Conservation (phyloP, 1,140 invertebrate species). For the Chionoecetes opilio region DNA sequence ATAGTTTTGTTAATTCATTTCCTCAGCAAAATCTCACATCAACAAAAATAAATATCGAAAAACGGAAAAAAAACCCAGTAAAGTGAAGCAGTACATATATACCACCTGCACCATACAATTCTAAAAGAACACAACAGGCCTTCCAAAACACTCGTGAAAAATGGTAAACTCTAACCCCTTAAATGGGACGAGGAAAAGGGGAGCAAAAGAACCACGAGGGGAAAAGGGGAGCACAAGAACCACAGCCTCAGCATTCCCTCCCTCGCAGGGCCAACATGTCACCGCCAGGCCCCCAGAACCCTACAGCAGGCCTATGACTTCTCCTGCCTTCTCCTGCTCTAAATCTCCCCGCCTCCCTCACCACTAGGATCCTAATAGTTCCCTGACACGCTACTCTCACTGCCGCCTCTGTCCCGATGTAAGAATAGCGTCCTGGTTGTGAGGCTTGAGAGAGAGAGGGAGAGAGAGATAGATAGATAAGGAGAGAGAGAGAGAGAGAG, state of each 20-base stretch:
- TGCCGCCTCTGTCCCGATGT: background rate
- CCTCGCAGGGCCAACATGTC: constrained; percentile 40
- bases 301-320: background rate
- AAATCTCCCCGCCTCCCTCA: constrained; percentile 14
- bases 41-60: no score
- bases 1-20: no score
- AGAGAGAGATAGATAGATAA: no score
- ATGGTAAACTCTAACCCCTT: background rate
- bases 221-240: background rate
- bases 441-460: background rate
- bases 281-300: background rate
- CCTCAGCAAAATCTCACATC: no score
- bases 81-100: background rate
- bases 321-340: background rate
- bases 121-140: background rate
- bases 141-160: background rate
- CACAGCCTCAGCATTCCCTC: background rate
- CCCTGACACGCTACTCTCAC: background rate
- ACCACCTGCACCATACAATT: background rate
- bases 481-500: no score
- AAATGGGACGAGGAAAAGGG: background rate
- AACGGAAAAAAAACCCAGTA: background rate
- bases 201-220: no score
- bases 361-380: background rate
- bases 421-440: background rate